These are phyloP conservation scores for Limonius californicus DNA, from an alignment of 1,140 invertebrate species.

Conservation along the genomic window DNA sequence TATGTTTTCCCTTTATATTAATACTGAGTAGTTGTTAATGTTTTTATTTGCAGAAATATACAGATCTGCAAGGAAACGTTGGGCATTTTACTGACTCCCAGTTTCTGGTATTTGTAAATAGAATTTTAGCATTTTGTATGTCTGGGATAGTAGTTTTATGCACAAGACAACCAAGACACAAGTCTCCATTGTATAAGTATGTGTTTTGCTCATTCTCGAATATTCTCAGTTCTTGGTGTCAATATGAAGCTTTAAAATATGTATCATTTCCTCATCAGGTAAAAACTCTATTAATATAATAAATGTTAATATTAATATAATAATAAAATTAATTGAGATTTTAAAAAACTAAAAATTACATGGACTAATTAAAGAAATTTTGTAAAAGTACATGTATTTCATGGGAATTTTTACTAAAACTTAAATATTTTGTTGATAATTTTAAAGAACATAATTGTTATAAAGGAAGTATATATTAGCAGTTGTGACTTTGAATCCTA, in stretches of 20 bases:
- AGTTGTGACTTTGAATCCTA: no score
- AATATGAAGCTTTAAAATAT: slow-evolving; percentile 98
- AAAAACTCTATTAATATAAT: no score
- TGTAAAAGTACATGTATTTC: no score
- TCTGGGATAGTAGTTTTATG: slow-evolving; percentile 57
- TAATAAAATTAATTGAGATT: no score
- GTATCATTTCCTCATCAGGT: slow-evolving; percentile 97
- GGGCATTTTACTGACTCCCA: slow-evolving; percentile 87
- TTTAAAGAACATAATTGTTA: no score
- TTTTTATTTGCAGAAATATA: slow-evolving; percentile 60
- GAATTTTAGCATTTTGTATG: slow-evolving; percentile 79
- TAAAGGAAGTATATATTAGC: no score
- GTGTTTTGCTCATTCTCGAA: slow-evolving; percentile 96
- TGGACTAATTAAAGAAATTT: no score
- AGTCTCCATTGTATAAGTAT: slow-evolving; percentile 92
- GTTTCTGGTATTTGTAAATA: slow-evolving; percentile 92
- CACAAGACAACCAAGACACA: slow-evolving; percentile 65
- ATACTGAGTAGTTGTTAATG: slow-evolving; percentile 15
- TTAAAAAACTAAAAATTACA: no score
- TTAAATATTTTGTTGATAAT: no score
- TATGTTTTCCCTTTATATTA: slow-evolving; percentile 35
- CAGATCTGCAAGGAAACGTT: slow-evolving; percentile 55
- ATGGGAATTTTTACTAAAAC: no score
- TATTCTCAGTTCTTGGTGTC: slow-evolving; percentile 98
- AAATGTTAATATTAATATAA: no score